Conservation (phyloP, 1,140 invertebrate genomes). For the Cataglyphis hispanica region DNA sequence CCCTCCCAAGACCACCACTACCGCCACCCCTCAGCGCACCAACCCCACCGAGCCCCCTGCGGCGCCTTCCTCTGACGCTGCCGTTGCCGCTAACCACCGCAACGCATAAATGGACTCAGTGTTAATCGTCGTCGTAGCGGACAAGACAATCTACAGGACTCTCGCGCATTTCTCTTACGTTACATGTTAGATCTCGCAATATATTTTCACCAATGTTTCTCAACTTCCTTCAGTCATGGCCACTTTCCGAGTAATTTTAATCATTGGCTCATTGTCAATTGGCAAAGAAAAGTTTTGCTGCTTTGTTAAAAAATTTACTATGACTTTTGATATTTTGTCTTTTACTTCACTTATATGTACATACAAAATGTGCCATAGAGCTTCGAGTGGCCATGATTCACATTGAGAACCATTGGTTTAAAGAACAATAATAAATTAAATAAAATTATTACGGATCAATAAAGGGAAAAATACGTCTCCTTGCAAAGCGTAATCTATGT, state of each 20-base stretch:
- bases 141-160: slow-evolving; percentile 31
- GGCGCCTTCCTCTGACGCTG: slow-evolving; percentile 84
- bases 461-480: background rate
- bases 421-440: slow-evolving; percentile 16
- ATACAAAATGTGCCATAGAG: background rate
- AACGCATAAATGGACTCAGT: slow-evolving; percentile 81
- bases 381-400: background rate
- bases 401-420: slow-evolving; percentile 41
- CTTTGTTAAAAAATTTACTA: background rate
- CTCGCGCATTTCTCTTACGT: background rate
- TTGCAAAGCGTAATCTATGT: slow-evolving; percentile 35
- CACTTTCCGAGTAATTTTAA: background rate
- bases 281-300: background rate
- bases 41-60: slow-evolving; percentile 84
- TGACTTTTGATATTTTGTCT: background rate
- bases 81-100: slow-evolving; percentile 83
- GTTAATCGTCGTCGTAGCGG: slow-evolving; percentile 73
- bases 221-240: slow-evolving; percentile 7
- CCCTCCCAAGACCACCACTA: slow-evolving; percentile 84
- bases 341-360: background rate
- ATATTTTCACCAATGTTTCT: slow-evolving; percentile 37
- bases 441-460: slow-evolving; percentile 28
- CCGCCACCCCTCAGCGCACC: slow-evolving; percentile 85
- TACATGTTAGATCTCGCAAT: slow-evolving; percentile 23
- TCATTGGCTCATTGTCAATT: background rate